These are phyloP conservation scores for Micronycteris hirsuta DNA, from an alignment of 2,113 vertebrate species.

Conservation along the genomic window DNA sequence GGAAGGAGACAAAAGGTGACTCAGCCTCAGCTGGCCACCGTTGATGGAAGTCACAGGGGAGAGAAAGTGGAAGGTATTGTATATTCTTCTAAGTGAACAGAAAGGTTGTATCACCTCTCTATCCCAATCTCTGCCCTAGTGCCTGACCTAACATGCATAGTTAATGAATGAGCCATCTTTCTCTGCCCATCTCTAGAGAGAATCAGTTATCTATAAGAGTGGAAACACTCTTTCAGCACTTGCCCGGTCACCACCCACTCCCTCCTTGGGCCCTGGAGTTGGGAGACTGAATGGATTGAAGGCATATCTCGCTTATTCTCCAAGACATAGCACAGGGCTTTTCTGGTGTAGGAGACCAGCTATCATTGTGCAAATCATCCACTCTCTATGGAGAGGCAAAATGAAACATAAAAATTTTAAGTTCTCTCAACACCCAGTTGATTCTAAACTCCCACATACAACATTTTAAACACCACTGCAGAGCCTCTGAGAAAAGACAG, in stretches of 20 bases:
- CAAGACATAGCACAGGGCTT: not conserved
- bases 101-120: not conserved
- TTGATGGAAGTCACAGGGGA: not conserved
- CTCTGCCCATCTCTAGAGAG: not conserved
- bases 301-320: not conserved
- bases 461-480: not conserved
- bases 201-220: not conserved
- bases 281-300: not conserved
- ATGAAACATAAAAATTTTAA: not conserved
- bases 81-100: not conserved
- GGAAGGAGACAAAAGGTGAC: constrained; percentile 3
- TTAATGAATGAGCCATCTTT: not conserved
- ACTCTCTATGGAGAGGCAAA: not conserved
- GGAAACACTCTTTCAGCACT: not conserved
- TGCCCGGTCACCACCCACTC: not conserved
- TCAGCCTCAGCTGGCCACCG: constrained; percentile 6
- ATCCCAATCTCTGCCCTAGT: not conserved
- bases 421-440: not conserved
- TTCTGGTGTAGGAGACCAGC: not conserved
- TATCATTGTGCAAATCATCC: not conserved
- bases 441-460: not conserved
- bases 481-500: constrained; percentile 3
- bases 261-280: not conserved
- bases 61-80: not conserved
- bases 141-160: not conserved